phyloP scores from a whole-genome alignment of 2,113 vertebrate species.

The Nansenia antarctica region DNA sequence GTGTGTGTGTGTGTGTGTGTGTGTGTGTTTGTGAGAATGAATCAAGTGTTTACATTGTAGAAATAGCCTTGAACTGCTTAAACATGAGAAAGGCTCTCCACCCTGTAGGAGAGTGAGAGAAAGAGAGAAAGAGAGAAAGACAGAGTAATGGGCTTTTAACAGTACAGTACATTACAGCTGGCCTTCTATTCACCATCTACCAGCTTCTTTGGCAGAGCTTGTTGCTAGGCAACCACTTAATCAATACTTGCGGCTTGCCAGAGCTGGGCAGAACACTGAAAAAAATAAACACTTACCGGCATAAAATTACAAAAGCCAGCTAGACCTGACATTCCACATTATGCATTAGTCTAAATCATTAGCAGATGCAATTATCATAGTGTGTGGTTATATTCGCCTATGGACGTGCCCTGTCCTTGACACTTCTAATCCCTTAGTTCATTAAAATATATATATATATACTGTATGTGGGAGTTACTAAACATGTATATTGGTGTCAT shows the following conservation, averaged over 20 bases:
- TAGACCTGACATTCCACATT: conserved; percentile 43
- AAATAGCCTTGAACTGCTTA: not conserved
- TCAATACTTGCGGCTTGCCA: conserved; percentile 77
- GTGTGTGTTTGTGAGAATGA: too few species aligned
- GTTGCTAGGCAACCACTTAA: conserved; percentile 83
- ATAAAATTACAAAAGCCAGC: conserved; percentile 62
- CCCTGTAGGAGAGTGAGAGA: conserved; percentile 14
- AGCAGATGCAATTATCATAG: conserved; percentile 23
- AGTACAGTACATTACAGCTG: conserved; percentile 60
- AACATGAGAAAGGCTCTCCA: not conserved
- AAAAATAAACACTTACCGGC: conserved; percentile 59
- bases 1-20: too few species aligned
- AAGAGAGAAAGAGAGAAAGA: conserved; percentile 18
- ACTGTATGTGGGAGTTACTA: not conserved
- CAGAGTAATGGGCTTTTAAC: conserved; percentile 52
- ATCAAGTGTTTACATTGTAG: not conserved
- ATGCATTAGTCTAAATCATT: conserved; percentile 20
- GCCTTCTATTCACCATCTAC: conserved; percentile 59
- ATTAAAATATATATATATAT: not conserved
- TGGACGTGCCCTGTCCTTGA: not conserved
- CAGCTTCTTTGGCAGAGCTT: conserved; percentile 71
- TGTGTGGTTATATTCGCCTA: not conserved
- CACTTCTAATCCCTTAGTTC: not conserved
- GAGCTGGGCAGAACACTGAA: conserved; percentile 63
- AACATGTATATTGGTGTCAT: too few species aligned